phyloP scores from a whole-genome alignment of 2,888 invertebrate species.

The Scaptomyza caliginosa region DNA sequence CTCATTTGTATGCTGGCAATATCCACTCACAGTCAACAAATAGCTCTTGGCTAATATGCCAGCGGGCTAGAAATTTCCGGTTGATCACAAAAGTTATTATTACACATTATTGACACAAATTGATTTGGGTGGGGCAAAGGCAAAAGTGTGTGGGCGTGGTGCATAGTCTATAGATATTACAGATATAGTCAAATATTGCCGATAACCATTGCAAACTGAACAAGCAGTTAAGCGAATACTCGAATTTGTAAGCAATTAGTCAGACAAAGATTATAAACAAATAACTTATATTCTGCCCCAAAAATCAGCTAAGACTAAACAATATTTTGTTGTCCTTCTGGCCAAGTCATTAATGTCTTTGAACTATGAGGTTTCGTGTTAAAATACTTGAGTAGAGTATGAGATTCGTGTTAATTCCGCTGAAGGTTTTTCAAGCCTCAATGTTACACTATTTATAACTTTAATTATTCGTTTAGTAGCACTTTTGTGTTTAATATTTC shows the following conservation, averaged over 20 bases:
- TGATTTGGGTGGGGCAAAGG: background rate
- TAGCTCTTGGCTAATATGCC: background rate
- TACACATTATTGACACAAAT: constrained; percentile 27
- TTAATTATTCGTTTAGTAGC: background rate
- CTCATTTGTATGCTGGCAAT: background rate
- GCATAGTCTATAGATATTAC: background rate
- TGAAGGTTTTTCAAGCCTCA: background rate
- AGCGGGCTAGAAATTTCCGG: constrained; percentile 4
- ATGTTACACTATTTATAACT: background rate
- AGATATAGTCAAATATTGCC: background rate
- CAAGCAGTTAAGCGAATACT: background rate
- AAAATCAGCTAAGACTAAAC: background rate
- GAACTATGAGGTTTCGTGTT: background rate
- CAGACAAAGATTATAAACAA: constrained; percentile 4
- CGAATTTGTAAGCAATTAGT: constrained; percentile 15
- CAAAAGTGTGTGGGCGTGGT: background rate
- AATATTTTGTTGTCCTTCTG: background rate
- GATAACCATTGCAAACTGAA: background rate
- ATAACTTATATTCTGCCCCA: background rate
- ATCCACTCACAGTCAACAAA: constrained; percentile 5
- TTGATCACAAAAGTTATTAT: constrained; percentile 11
- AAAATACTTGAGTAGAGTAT: background rate
- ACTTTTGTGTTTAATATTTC: too few species aligned
- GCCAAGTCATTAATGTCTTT: background rate
- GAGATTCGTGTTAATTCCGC: background rate